Base-by-base conservation (phyloP, 2,113 vertebrate species). In the Nothoprocta perdicaria region DNA sequence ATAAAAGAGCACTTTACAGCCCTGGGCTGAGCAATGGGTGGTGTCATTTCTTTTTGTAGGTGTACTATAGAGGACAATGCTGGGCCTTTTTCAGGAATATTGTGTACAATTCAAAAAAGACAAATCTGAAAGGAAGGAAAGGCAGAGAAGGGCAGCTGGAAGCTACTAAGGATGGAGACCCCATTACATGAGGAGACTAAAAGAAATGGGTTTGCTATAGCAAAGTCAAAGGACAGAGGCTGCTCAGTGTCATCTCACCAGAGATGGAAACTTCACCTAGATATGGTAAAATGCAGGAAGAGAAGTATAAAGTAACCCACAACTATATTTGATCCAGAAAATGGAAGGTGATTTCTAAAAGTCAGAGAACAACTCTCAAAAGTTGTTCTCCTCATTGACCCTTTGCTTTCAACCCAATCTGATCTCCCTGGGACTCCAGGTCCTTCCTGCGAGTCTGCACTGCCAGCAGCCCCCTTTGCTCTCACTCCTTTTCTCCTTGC, bases 371-470 rank as follows among this genome's bases (percentile, higher is more conserved):
- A 14, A 16, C 53, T 55, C 53, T 55, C 53, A 29, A 15, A 53
- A 53, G 14, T 55, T 29, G 27, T 55, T 55, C 27, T 55, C 53
- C 53, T 29, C 53, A 55, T 9, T 71, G 23, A 21, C 22, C 12
- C 2, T 6, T 80, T 55, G 15, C 27, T 29, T 55, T 55, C 27
- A 46, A 84, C 48, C 18, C 48, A 55, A 9, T 60, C 22, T 67
- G 73, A 84, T 31, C 22, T 65, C 78, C 24, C 33, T 38, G 23
- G 24, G 53, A 23, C 46, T 26, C 23, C n/a, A 27, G 67, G 48
- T 48, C 48, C 21, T 6, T 60, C 19, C 45, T 14, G 23, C 33
- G 26, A 43, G 10, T 84, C 0, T 0, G 0, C 76, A 21, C 45
- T 80, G 18, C 80, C 33, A 24, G 57, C 76, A 7, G 0, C 73